phyloP scores from a whole-genome alignment of 2,888 invertebrate genomes.

The Stenoptilia bipunctidactyla region DNA sequence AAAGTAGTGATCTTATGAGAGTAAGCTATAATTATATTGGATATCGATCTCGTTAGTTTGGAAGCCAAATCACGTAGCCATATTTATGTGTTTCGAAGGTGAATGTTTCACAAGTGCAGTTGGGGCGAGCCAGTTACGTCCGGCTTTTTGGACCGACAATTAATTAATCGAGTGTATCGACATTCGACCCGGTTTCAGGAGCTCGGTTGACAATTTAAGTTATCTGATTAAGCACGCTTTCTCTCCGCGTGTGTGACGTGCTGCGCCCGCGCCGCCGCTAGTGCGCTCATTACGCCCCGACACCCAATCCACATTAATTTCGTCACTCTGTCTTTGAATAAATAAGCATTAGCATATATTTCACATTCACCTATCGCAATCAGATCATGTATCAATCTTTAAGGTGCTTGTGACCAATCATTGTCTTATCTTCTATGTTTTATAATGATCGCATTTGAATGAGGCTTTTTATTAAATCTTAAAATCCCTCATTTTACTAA shows the following conservation, averaged over 20 bases:
- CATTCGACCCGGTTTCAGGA: slow-evolving; percentile 70
- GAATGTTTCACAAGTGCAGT: slow-evolving; percentile 45
- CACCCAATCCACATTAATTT: slow-evolving; percentile 53
- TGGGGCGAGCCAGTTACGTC: slow-evolving; percentile 49
- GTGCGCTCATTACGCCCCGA: slow-evolving; percentile 36
- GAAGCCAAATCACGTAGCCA: no score
- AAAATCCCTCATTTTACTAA: no score
- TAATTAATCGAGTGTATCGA: slow-evolving; percentile 70
- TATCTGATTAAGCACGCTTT: slow-evolving; percentile 71
- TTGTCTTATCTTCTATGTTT: slow-evolving; percentile 29
- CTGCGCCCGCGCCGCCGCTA: slow-evolving; percentile 21
- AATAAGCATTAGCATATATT: slow-evolving; percentile 52
- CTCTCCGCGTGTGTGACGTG: slow-evolving; percentile 50
- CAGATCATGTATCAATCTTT: slow-evolving; percentile 35
- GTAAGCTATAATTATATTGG: no score
- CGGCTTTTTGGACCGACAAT: slow-evolving; percentile 62
- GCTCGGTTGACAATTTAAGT: slow-evolving; percentile 68
- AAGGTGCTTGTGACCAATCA: slow-evolving; percentile 31
- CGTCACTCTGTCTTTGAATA: slow-evolving; percentile 58
- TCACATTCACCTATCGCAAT: slow-evolving; percentile 38
- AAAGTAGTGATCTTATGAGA: no score
- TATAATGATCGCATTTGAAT: slow-evolving; percentile 1
- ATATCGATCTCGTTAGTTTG: no score
- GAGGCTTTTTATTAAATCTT: no score
- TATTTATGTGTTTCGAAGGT: slow-evolving; percentile 5